A percentile compares a stretch with the other conserved stretches of the same genome.
Conservation (phyloP, 1,140 invertebrate genomes). For the Platyscapa corneri region DNA sequence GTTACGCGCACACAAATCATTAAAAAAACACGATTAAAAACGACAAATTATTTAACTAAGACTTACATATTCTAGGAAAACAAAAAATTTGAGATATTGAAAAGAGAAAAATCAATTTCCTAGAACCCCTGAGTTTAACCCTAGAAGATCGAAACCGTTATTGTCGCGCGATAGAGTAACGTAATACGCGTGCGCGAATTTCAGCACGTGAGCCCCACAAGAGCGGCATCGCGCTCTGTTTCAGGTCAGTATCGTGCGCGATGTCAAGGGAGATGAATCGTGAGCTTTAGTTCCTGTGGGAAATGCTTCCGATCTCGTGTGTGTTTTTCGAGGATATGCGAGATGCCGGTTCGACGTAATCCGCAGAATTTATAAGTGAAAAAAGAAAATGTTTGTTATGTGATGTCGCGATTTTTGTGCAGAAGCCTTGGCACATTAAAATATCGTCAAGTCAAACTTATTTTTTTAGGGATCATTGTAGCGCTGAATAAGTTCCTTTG, state of each 20-base stretch:
- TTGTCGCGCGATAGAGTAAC: neutral
- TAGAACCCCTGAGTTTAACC: neutral
- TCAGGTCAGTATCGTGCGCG: constrained; percentile 19
- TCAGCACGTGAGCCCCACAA: neutral
- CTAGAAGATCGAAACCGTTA: neutral
- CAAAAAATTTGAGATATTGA: neutral
- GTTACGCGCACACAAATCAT: too few relatives aligned
- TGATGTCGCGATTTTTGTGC: neutral
- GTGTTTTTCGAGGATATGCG: neutral
- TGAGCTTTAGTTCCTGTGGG: neutral
- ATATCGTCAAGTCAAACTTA: neutral
- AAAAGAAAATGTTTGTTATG: neutral
- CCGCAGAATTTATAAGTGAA: neutral
- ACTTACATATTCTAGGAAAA: neutral
- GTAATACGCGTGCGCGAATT: neutral
- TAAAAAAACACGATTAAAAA: too few relatives aligned
- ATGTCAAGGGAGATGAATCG: neutral
- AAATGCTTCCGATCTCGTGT: neutral
- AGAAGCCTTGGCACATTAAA: neutral
- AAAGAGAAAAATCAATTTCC: neutral
- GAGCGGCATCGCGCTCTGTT: neutral
- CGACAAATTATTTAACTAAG: too few relatives aligned
- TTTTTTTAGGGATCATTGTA: neutral
- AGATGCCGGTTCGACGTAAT: neutral
- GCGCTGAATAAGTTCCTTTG: neutral